These are phyloP conservation scores for Xanthia icteritia DNA, from an alignment of 2,888 invertebrate genomes.

Conservation along the genomic window DNA sequence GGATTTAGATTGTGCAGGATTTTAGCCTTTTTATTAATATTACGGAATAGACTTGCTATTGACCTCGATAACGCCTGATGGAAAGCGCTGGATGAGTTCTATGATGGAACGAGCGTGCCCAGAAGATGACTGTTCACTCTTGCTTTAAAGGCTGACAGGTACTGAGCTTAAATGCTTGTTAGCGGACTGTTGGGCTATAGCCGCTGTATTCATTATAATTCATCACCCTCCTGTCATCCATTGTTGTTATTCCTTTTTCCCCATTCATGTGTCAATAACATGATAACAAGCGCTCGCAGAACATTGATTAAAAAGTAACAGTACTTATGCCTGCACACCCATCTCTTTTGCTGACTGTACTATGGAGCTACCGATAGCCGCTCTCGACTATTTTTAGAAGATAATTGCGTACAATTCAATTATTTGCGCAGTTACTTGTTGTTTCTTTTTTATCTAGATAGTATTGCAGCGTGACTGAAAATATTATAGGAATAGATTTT, in stretches of 20 bases:
- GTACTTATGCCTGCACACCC: not conserved
- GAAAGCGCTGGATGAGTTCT: not conserved
- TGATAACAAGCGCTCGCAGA: not conserved
- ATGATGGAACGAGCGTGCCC: no score
- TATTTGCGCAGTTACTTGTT: constrained; percentile 19
- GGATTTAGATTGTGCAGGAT: no score
- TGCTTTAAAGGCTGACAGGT: not conserved
- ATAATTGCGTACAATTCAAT: constrained; percentile 52
- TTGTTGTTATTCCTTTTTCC: not conserved
- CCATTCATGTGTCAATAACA: not conserved
- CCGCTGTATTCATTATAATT: not conserved
- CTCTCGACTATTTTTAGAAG: constrained; percentile 45
- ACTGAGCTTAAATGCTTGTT: not conserved
- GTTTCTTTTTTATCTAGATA: constrained; percentile 25
- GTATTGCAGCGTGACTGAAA: constrained; percentile 13
- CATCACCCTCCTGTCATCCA: no score
- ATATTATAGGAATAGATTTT: constrained; percentile 30
- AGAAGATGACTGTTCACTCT: not conserved
- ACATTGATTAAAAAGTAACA: not conserved
- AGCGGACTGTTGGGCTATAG: not conserved
- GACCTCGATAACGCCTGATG: no score
- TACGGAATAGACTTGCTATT: no score
- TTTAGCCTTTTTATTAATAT: no score
- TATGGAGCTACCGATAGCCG: not conserved
- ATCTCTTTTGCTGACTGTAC: constrained; percentile 12